Base-by-base conservation (phyloP, 1,140 invertebrate genomes). In the Helicoverpa zea region DNA sequence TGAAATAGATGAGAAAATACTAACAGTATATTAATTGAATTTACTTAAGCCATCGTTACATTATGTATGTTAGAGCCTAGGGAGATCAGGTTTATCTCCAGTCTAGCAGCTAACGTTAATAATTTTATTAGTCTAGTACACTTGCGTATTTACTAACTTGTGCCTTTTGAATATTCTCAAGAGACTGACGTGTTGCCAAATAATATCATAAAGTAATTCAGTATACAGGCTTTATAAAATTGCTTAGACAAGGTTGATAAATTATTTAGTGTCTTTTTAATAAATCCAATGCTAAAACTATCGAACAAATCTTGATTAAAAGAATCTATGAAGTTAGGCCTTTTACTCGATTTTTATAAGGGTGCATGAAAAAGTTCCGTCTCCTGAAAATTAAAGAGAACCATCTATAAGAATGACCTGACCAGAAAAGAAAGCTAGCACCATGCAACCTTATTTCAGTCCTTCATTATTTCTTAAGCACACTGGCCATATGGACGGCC, bases 71-170 rank as follows among this genome's bases (percentile, higher is more conserved):
- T 9, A 58, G 16, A 29, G 23, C 58, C 58, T 61, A 5, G 3
- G 13, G 23, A 64, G 30, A 43, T 43, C 35, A 43, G 47, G 30
- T 64, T 64, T 16, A 64, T 64, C 58, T 64, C 2, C 12, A 63
- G 30, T 63, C 35, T 47, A 43, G 35, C 35, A 43, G 35, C 14
- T 64, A 64, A 64, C 29, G 35, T 29, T n/a, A 43, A 10, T 64
- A 47, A 64, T 64, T 64, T 64, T 47, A 64, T 43, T 64, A 43
- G 35, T 64, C 13, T 18, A 14, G 63, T 14, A 43, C 13, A 64
- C 61, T 35, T 30, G 11, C 23, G 58, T 61, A 30, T 29, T 61
- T 13, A 13, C 23, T 7, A 18, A 58, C 56, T 23, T 14, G 16
- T 10, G 23, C 29, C 23, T 13, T 61, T 61, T 61, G 23, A 29